Conservation (phyloP, 2,797 vertebrate genomes). For the Falco naumanni region DNA sequence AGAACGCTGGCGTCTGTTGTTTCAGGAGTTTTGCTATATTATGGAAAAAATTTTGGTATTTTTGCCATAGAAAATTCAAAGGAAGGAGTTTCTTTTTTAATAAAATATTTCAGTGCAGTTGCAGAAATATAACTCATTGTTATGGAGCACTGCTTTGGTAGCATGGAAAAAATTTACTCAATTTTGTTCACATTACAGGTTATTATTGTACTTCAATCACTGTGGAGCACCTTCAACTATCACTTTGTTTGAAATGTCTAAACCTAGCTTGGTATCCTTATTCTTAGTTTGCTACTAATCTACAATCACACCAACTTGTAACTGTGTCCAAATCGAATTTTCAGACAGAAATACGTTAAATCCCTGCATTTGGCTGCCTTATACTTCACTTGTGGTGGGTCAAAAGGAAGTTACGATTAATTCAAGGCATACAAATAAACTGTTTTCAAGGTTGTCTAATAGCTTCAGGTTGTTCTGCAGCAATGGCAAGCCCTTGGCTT, state of each 20-base stretch:
- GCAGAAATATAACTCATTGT: background rate
- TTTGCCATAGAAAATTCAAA: background rate
- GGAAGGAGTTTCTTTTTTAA: background rate
- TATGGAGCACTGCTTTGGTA: background rate
- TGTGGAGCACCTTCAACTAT: background rate
- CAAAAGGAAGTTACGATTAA: background rate
- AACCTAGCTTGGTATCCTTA: background rate
- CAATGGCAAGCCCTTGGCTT: slow-evolving; percentile 82
- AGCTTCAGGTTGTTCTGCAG: slow-evolving; percentile 81
- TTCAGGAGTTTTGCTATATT: background rate
- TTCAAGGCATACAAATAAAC: background rate
- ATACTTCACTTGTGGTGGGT: background rate
- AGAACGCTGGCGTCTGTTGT: background rate
- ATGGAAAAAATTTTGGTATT: background rate
- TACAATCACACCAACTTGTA: background rate
- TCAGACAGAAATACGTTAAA: background rate
- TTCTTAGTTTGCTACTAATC: background rate
- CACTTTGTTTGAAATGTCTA: background rate
- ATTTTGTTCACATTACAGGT: background rate
- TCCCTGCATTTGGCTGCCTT: background rate
- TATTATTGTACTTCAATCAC: background rate
- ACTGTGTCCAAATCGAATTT: background rate
- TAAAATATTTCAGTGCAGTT: background rate
- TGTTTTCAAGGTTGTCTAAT: slow-evolving; percentile 80
- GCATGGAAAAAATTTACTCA: background rate